These are phyloP conservation scores for Scartelaos histophorus DNA, from an alignment of 2,113 vertebrate species.

Conservation along the genomic window DNA sequence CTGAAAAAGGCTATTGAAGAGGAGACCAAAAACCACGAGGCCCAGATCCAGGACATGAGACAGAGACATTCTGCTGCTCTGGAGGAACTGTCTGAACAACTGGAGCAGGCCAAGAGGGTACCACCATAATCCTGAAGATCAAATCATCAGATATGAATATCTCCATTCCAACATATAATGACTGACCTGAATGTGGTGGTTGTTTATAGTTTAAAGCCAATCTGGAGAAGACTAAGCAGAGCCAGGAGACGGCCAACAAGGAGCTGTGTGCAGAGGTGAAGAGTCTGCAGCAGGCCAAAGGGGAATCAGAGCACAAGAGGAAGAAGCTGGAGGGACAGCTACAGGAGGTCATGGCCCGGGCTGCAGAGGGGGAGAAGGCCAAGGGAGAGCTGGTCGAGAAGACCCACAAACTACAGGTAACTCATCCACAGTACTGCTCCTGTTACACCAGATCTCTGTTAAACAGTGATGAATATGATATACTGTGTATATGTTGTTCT, in stretches of 20 bases:
- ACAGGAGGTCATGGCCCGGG: conserved; percentile 88
- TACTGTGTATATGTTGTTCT: no score
- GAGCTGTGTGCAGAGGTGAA: conserved; percentile 91
- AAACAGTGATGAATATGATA: background rate
- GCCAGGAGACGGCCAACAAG: conserved; percentile 93
- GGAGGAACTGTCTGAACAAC: conserved; percentile 95
- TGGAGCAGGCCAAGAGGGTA: conserved; percentile 97
- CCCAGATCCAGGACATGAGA: conserved; percentile 95
- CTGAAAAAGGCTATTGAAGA: conserved; percentile 97
- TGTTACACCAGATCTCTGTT: background rate
- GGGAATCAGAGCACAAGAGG: conserved; percentile 93
- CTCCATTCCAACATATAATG: no score
- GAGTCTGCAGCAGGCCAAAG: conserved; percentile 89
- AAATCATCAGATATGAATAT: no score
- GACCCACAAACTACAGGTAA: conserved; percentile 90
- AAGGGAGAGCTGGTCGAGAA: conserved; percentile 88
- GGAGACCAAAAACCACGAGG: conserved; percentile 92
- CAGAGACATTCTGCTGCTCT: conserved; percentile 85
- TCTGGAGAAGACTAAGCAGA: conserved; percentile 96
- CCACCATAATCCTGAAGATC: background rate
- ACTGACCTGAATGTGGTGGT: no score
- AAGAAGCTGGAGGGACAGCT: conserved; percentile 95
- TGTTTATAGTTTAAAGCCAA: conserved; percentile 88
- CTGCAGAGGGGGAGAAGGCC: conserved; percentile 85
- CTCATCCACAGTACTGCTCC: no score